Percentiles rank a stretch among this genome's conserved stretches.
Conservation (phyloP, 2,113 vertebrate species). For the Nanger granti region DNA sequence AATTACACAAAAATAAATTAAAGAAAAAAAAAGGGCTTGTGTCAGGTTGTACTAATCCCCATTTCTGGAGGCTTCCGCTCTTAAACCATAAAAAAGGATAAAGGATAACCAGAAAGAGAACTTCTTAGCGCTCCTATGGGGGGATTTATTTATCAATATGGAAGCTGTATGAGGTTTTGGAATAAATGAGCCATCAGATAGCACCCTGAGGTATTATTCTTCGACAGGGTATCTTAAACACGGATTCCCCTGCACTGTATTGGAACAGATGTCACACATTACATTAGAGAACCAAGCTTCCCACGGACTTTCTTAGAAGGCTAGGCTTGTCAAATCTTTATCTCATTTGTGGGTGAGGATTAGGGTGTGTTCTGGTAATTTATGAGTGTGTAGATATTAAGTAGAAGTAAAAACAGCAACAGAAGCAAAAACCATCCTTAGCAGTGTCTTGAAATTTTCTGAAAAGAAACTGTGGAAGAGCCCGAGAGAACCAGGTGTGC, state of each 20-base stretch:
- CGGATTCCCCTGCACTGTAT: background rate
- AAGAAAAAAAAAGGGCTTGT: background rate
- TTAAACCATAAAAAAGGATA: background rate
- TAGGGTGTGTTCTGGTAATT: background rate
- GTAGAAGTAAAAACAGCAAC: background rate
- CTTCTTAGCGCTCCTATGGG: background rate
- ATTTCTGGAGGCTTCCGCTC: background rate
- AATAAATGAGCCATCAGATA: background rate
- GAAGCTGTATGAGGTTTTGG: background rate
- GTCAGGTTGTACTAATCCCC: background rate
- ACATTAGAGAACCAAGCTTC: background rate
- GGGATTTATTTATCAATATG: background rate
- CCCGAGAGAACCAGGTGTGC: background rate
- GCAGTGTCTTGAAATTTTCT: background rate
- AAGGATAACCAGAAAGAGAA: background rate
- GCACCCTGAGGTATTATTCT: background rate
- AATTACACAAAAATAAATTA: background rate
- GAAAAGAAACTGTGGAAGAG: background rate
- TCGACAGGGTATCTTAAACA: background rate
- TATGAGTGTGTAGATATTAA: background rate
- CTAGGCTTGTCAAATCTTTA: background rate
- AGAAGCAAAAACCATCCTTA: background rate
- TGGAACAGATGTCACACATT: background rate
- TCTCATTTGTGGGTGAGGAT: background rate
- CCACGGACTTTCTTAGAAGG: background rate